phyloP scores from a whole-genome alignment of 2,888 invertebrate species.

The Pyrrhosoma nymphula region DNA sequence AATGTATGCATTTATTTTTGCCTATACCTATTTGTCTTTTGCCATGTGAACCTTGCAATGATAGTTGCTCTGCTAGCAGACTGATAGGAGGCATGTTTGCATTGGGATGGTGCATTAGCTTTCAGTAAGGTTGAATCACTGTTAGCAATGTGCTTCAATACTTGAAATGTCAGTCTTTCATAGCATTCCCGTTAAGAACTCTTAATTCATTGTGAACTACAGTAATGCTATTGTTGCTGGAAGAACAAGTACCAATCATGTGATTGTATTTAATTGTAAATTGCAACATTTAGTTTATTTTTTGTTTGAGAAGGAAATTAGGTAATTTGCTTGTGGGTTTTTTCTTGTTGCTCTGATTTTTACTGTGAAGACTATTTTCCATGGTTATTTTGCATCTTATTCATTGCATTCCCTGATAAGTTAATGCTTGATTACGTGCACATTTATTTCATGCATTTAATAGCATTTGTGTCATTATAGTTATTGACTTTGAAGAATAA shows the following conservation, averaged over 20 bases:
- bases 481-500: neutral
- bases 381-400: neutral
- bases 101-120: neutral
- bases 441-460: too few relatives aligned
- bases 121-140: neutral
- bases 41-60: neutral
- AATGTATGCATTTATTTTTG: conserved; percentile 53
- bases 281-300: neutral
- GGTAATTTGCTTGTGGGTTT: neutral
- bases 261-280: neutral
- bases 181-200: neutral
- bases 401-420: too few relatives aligned
- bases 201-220: neutral
- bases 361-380: neutral
- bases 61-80: neutral
- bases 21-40: conserved; percentile 19
- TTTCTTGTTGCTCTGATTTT: neutral
- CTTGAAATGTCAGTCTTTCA: neutral
- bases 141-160: neutral
- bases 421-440: too few relatives aligned
- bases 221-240: neutral
- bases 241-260: neutral
- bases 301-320: neutral
- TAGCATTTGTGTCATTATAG: too few relatives aligned
- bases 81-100: neutral